Conservation (phyloP, 2,797 vertebrate species). For the Lacerta viridis region DNA sequence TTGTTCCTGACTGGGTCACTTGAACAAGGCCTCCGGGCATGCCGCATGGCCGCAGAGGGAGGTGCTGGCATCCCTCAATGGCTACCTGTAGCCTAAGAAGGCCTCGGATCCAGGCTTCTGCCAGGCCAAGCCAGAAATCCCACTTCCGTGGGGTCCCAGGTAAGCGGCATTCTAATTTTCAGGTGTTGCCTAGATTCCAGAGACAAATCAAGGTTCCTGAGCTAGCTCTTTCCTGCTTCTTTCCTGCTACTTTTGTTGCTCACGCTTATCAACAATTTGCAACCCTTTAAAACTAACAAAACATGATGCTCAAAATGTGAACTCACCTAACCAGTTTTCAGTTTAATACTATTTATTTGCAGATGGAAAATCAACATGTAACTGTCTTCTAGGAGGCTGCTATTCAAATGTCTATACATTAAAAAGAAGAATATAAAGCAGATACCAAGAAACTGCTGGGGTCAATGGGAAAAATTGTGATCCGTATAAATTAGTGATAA, state of each 20-base stretch:
- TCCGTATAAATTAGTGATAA: conserved; percentile 56
- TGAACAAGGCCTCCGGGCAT: too few relatives aligned
- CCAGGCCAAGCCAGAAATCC: too few relatives aligned
- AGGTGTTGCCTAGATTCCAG: accelerated
- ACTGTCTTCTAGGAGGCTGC: conserved; percentile 20
- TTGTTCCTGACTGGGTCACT: too few relatives aligned
- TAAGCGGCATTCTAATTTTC: background rate
- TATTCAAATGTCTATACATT: conserved; percentile 27
- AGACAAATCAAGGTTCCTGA: background rate
- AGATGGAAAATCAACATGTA: conserved; percentile 21
- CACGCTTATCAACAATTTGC: background rate
- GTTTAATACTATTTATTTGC: conserved; percentile 5
- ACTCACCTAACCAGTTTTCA: conserved; percentile 38
- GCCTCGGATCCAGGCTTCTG: too few relatives aligned
- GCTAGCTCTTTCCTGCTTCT: conserved; percentile 7
- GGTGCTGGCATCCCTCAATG: too few relatives aligned
- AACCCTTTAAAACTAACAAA: conserved; percentile 27
- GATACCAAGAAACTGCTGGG: conserved; percentile 18
- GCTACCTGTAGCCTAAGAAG: too few relatives aligned
- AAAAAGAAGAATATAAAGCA: conserved; percentile 7
- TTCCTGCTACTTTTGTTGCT: background rate
- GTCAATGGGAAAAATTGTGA: conserved; percentile 52
- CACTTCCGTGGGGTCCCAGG: too few relatives aligned
- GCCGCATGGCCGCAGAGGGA: too few relatives aligned
- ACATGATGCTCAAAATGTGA: conserved; percentile 9